phyloP scores from a whole-genome alignment of 2,113 vertebrate species.

The Triplophysa siluroides region DNA sequence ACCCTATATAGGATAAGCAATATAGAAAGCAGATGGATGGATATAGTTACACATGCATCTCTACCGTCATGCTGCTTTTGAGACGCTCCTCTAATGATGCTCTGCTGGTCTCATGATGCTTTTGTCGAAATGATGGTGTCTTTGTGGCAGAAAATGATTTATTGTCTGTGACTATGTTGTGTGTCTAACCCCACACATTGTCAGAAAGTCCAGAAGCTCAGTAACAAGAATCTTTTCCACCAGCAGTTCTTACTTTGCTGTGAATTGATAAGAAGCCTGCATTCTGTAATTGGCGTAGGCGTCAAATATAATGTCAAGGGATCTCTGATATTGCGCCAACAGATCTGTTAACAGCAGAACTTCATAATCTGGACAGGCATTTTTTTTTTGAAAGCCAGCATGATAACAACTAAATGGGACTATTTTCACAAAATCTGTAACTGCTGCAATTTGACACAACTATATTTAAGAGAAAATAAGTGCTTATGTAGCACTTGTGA shows the following conservation, averaged over 20 bases:
- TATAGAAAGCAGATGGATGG: not conserved
- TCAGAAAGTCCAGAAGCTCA: not conserved
- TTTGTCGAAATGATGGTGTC: conserved; percentile 22
- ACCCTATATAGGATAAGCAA: too few species aligned
- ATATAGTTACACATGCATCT: not conserved
- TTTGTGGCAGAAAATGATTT: conserved; percentile 26
- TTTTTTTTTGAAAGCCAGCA: not conserved
- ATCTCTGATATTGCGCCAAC: conserved; percentile 20
- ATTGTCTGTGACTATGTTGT: conserved; percentile 6
- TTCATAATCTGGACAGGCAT: conserved; percentile 3
- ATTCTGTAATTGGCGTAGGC: conserved; percentile 38
- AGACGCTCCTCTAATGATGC: not conserved
- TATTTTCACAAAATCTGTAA: not conserved
- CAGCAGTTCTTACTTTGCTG: conserved; percentile 28
- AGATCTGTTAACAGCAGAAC: conserved; percentile 25
- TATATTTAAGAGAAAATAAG: not conserved
- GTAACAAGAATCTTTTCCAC: conserved; percentile 12
- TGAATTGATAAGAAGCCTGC: conserved; percentile 36
- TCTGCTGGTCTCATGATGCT: not conserved
- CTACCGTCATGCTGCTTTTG: not conserved
- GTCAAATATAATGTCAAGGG: conserved; percentile 24
- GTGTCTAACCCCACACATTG: conserved; percentile 3
- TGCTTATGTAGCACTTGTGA: not conserved
- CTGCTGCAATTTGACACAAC: not conserved
- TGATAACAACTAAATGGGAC: not conserved